phyloP scores from a whole-genome alignment of 2,113 vertebrate species.

The Ceuthmochares aereus region DNA sequence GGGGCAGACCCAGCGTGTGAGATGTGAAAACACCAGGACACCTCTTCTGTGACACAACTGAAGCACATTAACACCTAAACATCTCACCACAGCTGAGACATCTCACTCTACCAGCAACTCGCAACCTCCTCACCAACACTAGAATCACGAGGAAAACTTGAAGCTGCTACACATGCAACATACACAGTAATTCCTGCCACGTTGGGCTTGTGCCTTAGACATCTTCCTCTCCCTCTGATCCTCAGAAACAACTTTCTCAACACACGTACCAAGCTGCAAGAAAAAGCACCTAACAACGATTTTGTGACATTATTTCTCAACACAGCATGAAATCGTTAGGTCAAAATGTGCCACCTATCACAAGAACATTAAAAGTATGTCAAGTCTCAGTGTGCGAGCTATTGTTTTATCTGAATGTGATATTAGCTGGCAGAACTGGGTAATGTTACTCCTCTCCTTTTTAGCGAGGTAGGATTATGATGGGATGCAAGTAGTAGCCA shows the following conservation, averaged over 20 bases:
- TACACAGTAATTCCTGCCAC: not conserved
- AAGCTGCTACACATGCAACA: not conserved
- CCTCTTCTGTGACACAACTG: not conserved
- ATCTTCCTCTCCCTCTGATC: constrained; percentile 52
- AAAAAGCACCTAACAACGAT: constrained; percentile 53
- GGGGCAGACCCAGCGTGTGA: not conserved
- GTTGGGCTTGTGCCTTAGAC: not conserved
- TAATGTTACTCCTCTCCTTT: constrained; percentile 16
- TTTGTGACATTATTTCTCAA: constrained; percentile 62
- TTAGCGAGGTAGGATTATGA: not conserved
- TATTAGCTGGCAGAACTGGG: constrained; percentile 63
- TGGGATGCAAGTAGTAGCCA: constrained; percentile 5
- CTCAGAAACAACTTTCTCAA: constrained; percentile 24
- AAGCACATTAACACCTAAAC: not conserved
- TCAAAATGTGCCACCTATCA: constrained; percentile 71
- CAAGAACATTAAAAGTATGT: constrained; percentile 71
- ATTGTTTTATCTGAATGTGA: constrained; percentile 69
- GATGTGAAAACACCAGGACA: not conserved
- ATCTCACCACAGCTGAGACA: not conserved
- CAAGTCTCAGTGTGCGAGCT: constrained; percentile 64
- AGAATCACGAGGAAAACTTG: not conserved
- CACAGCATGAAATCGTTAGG: constrained; percentile 63
- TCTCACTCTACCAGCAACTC: not conserved
- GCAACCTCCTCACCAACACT: not conserved
- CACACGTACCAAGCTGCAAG: not conserved